Conservation (phyloP, 2,113 vertebrate species). For the Petromus typicus region DNA sequence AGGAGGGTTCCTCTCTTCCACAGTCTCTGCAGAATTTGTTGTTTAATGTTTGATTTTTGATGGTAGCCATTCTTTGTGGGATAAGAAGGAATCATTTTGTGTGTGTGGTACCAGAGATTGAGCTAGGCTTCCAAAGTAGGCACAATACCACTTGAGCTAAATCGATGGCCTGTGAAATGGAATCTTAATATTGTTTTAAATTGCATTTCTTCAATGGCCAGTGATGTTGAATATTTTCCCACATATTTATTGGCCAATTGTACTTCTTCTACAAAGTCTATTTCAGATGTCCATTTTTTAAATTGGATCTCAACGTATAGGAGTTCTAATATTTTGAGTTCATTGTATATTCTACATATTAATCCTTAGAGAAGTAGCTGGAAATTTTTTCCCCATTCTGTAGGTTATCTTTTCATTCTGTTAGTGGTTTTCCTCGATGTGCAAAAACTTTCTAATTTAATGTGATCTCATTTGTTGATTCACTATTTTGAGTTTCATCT, state of each 20-base stretch:
- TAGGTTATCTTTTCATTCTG: not conserved
- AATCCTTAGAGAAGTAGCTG: not conserved
- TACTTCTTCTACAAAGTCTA: not conserved
- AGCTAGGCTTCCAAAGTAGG: too few relatives aligned
- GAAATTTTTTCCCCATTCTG: not conserved
- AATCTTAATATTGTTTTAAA: not conserved
- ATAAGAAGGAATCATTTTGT: too few relatives aligned
- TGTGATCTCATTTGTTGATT: not conserved
- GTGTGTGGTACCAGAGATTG: too few relatives aligned
- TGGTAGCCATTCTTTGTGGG: not conserved
- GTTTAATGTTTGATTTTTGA: not conserved
- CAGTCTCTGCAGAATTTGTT: not conserved
- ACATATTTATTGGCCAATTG: not conserved
- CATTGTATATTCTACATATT: not conserved
- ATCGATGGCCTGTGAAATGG: not conserved
- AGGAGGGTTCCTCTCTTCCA: not conserved
- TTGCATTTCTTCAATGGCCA: not conserved
- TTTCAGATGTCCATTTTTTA: not conserved
- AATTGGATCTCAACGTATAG: not conserved
- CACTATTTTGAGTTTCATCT: constrained; percentile 8
- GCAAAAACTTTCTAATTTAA: not conserved
- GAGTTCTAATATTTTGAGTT: not conserved
- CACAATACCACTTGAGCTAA: too few relatives aligned
- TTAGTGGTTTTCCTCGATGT: not conserved
- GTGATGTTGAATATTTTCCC: not conserved